Conservation (phyloP, 2,113 vertebrate genomes). For the Dipodomys ordii region DNA sequence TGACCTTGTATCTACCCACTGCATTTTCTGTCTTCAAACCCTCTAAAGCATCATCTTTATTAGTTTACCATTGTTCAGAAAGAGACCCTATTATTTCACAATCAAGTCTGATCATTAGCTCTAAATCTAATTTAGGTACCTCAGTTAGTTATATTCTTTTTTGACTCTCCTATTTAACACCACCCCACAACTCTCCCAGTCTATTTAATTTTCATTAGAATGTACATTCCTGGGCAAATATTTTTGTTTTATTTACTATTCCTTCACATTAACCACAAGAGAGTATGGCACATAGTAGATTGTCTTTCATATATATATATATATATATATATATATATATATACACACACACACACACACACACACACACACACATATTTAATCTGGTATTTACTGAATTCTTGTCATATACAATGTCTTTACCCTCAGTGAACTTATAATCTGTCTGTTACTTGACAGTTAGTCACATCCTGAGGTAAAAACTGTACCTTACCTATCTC, state of each 20-base stretch:
- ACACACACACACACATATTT: neutral
- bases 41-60: neutral
- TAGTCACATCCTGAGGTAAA: neutral
- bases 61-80: neutral
- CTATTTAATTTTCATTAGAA: neutral
- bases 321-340: too few species aligned
- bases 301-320: neutral
- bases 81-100: neutral
- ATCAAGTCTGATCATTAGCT: neutral
- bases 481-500: neutral
- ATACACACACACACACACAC: too few species aligned
- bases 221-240: fast-evolving
- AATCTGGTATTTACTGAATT: neutral
- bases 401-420: neutral
- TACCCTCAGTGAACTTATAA: neutral
- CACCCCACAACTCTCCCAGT: neutral
- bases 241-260: neutral
- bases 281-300: neutral
- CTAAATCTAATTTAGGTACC: neutral
- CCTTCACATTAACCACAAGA: neutral
- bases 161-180: neutral
- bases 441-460: neutral
- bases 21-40: neutral
- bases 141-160: neutral
- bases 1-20: neutral